These are phyloP conservation scores for Aethes cnicana DNA, from an alignment of 2,888 invertebrate species.

Conservation along the genomic window DNA sequence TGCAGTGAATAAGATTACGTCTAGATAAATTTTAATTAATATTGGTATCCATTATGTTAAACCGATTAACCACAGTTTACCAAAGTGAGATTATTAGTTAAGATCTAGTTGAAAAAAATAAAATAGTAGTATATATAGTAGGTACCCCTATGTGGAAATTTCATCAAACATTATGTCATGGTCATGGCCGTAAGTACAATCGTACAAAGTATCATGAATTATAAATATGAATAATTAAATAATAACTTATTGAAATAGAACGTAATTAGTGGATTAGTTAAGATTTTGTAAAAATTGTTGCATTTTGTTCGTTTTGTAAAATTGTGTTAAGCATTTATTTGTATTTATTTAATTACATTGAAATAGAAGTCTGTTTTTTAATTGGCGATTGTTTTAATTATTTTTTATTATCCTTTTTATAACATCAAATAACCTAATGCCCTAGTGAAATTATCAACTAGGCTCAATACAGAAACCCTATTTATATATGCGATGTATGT, in stretches of 20 bases:
- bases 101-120: conserved; percentile 35
- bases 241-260: conserved; percentile 71
- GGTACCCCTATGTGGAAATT: too few species aligned
- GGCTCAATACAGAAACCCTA: too few species aligned
- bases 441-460: too few species aligned
- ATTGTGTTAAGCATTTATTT: conserved; percentile 66
- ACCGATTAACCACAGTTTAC: conserved; percentile 82
- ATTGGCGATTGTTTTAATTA: conserved; percentile 15
- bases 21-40: conserved; percentile 28
- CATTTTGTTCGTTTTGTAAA: conserved; percentile 75
- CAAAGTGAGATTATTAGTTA: conserved; percentile 83
- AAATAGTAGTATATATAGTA: too few species aligned
- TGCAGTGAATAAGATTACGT: conserved; percentile 23
- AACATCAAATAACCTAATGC: too few species aligned
- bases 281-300: conserved; percentile 63
- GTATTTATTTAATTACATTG: conserved; percentile 74
- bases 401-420: not conserved
- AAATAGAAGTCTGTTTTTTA: conserved; percentile 75
- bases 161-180: too few species aligned
- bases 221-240: conserved; percentile 40
- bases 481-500: too few species aligned
- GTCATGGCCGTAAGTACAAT: conserved; percentile 44
- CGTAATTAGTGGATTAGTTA: conserved; percentile 37
- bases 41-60: conserved; percentile 41
- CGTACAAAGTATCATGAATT: conserved; percentile 76